A percentile compares a stretch with the other conserved stretches of the same genome.
These are phyloP conservation scores for Agriopis leucophaearia DNA, from an alignment of 2,888 invertebrate genomes.

Conservation along the genomic window DNA sequence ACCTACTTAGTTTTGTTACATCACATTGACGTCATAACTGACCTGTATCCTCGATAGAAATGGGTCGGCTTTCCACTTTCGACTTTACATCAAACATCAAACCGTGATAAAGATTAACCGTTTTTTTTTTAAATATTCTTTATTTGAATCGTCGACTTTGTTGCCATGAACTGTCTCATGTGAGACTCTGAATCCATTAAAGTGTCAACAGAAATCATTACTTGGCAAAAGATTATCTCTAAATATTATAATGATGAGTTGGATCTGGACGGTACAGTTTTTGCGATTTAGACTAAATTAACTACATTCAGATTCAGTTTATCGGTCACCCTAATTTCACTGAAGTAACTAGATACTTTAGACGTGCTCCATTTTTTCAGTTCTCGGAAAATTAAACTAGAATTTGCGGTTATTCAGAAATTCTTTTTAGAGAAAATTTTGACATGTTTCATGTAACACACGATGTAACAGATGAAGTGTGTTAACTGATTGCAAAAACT, in stretches of 20 bases:
- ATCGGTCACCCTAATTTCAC: conserved; percentile 69
- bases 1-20: conserved; percentile 51
- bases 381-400: conserved; percentile 56
- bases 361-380: conserved; percentile 50
- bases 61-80: conserved; percentile 77
- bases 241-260: conserved; percentile 5
- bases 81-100: conserved; percentile 69
- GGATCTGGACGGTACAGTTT: conserved; percentile 7
- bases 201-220: conserved; percentile 33
- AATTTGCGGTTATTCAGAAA: conserved; percentile 11
- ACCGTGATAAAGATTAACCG: conserved; percentile 50
- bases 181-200: conserved; percentile 21
- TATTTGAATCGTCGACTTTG: conserved; percentile 47
- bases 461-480: conserved; percentile 26
- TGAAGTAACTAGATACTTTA: conserved; percentile 63
- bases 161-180: conserved; percentile 26
- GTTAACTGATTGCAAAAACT: conserved; percentile 17
- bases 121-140: conserved; percentile 46
- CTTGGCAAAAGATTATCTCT: conserved; percentile 23
- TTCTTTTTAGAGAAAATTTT: conserved; percentile 22
- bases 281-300: conserved; percentile 22
- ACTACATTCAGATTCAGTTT: conserved; percentile 42
- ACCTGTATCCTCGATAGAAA: conserved; percentile 69
- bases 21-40: conserved; percentile 75
- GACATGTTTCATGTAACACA: conserved; percentile 22